Conservation (phyloP, 2,113 vertebrate species). For the Sturnira hondurensis region DNA sequence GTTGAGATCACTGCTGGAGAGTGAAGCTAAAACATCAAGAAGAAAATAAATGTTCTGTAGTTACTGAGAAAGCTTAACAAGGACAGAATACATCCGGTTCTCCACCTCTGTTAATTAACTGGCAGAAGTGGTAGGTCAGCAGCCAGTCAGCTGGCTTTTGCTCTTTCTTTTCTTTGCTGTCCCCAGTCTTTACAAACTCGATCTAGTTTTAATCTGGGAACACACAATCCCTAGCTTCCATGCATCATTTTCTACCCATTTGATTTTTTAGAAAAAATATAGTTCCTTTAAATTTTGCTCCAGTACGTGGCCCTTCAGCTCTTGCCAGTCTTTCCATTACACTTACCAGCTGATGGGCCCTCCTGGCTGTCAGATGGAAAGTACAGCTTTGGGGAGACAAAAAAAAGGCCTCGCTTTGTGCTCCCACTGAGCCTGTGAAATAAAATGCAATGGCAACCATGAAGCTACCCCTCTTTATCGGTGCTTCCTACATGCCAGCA, state of each 20-base stretch:
- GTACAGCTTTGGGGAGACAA: too few species aligned
- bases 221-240: neutral
- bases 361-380: rapidly evolving
- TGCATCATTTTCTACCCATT: neutral
- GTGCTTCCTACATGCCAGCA: neutral
- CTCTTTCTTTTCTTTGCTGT: neutral
- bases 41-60: neutral
- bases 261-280: neutral
- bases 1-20: neutral
- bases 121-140: neutral
- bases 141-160: rapidly evolving
- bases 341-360: neutral
- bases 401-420: neutral
- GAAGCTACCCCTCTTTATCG: rapidly evolving
- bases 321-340: neutral
- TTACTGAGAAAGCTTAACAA: neutral
- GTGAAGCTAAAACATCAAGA: neutral
- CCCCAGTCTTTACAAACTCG: neutral
- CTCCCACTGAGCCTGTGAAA: neutral
- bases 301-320: neutral
- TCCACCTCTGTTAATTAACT: rapidly evolving
- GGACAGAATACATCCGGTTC: too few species aligned
- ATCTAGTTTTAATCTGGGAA: too few species aligned
- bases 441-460: neutral
- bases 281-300: neutral